These are phyloP conservation scores for Trachymyrmex cornetzi DNA, from an alignment of 1,140 invertebrate species.

Conservation along the genomic window DNA sequence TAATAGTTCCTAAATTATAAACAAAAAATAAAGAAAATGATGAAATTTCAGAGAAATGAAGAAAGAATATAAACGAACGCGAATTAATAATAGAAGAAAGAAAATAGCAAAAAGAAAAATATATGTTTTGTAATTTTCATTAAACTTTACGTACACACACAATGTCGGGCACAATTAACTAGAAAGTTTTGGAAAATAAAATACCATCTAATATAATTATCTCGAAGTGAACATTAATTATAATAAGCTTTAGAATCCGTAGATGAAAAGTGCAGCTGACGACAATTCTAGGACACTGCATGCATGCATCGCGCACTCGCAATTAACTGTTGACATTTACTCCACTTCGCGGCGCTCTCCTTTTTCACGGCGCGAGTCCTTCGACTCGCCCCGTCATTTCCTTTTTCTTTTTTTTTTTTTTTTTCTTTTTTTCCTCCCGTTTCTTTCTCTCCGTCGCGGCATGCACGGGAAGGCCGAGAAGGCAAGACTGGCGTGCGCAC, in stretches of 20 bases:
- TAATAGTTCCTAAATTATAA: neutral
- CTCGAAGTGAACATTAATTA: conserved; percentile 61
- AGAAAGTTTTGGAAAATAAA: neutral
- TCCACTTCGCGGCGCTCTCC: conserved; percentile 71
- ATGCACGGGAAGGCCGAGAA: conserved; percentile 50
- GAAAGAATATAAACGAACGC: neutral
- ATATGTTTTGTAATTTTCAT: neutral
- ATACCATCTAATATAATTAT: neutral
- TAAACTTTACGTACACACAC: neutral
- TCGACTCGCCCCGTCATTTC: conserved; percentile 55
- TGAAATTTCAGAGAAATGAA: neutral
- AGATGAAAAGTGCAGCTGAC: neutral
- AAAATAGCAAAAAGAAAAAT: neutral
- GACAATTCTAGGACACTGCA: conserved; percentile 39
- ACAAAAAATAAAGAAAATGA: neutral
- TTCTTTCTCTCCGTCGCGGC: conserved; percentile 20
- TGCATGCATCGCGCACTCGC: conserved; percentile 52
- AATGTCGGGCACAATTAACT: neutral
- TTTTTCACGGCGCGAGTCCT: conserved; percentile 70
- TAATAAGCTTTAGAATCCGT: conserved; percentile 57
- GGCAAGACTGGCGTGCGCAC: conserved; percentile 20
- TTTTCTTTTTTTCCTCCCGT: neutral
- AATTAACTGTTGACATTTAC: conserved; percentile 79
- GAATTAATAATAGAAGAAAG: neutral
- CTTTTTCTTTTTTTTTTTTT: neutral